These are phyloP conservation scores for Euclidia mi DNA, from an alignment of 2,888 invertebrate species.

Conservation along the genomic window DNA sequence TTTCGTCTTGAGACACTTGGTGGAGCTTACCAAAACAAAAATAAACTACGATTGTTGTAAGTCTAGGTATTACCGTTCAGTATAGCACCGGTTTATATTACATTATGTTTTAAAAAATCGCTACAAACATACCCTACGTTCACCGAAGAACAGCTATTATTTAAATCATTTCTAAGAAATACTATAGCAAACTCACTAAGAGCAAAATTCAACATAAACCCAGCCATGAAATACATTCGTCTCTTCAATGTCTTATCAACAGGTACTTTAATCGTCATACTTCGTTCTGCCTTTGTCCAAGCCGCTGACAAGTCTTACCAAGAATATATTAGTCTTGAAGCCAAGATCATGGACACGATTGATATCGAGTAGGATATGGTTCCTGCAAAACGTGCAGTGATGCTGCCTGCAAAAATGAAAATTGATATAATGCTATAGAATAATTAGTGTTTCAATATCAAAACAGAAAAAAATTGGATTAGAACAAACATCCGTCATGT, in stretches of 20 bases:
- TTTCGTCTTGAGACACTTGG: no score
- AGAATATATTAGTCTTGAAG: conserved; percentile 62
- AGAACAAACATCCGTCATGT: no score
- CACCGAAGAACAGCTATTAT: no score
- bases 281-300: conserved; percentile 68
- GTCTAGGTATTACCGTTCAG: no score
- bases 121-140: no score
- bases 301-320: conserved; percentile 62
- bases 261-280: conserved; percentile 57
- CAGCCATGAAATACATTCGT: conserved; percentile 57
- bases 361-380: conserved; percentile 76
- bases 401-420: conserved; percentile 61
- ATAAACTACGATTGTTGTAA: no score
- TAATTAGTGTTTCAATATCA: no score
- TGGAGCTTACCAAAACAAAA: no score
- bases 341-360: conserved; percentile 65
- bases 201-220: conserved; percentile 56
- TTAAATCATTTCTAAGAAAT: no score
- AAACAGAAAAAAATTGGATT: no score
- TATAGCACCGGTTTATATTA: no score
- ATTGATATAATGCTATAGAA: neutral
- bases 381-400: conserved; percentile 74
- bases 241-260: conserved; percentile 61
- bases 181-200: conserved; percentile 58
- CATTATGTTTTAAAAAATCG: no score